Percentiles rank a stretch among this genome's conserved stretches.
phyloP scores from a whole-genome alignment of 2,888 invertebrate species.

The Strigamia crassipes region DNA sequence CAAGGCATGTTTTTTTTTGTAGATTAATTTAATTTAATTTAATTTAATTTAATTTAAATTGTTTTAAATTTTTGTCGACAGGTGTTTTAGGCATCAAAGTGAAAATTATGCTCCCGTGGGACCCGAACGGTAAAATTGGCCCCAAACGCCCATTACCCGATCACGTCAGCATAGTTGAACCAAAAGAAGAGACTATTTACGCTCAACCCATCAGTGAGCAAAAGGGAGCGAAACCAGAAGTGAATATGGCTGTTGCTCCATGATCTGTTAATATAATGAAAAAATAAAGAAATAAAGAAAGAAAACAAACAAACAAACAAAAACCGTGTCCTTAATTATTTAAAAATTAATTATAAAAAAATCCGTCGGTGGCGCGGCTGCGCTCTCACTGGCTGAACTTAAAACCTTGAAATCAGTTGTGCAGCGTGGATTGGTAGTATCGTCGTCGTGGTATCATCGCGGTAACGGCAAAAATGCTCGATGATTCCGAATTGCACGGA shows the following conservation, averaged over 20 bases:
- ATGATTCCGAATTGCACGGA: background rate
- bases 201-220: slow-evolving; percentile 75
- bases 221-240: slow-evolving; percentile 69
- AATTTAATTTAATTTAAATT: slow-evolving; percentile 4
- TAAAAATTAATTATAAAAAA: too few relatives aligned
- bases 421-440: too few relatives aligned
- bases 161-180: slow-evolving; percentile 94
- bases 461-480: background rate
- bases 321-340: too few relatives aligned
- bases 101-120: slow-evolving; percentile 99
- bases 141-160: slow-evolving; percentile 98
- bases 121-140: slow-evolving; percentile 95
- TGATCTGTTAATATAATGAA: background rate
- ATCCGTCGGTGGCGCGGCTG: too few relatives aligned
- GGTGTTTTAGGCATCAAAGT: slow-evolving; percentile 77
- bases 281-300: too few relatives aligned
- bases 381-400: too few relatives aligned
- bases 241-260: slow-evolving; percentile 54
- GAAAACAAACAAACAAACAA: too few relatives aligned
- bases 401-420: too few relatives aligned
- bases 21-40: background rate
- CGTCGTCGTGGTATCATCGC: background rate
- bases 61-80: slow-evolving; percentile 54
- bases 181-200: slow-evolving; percentile 87
- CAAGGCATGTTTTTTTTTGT: slow-evolving; percentile 69